Base-by-base conservation (phyloP, 1,140 invertebrate species). In the Philotrypesis tridentata region DNA sequence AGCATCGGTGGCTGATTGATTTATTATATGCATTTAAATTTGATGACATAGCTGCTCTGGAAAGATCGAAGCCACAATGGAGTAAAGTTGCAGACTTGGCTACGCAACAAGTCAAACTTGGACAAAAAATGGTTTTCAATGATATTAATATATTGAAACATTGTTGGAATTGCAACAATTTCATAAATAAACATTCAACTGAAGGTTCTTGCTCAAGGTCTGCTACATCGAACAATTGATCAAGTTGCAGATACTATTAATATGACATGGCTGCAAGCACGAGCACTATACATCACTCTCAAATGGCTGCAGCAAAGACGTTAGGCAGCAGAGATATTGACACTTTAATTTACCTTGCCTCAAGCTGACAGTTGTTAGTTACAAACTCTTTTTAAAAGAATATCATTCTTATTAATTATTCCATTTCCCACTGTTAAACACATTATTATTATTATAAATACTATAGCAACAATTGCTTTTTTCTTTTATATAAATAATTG, bases 41-140 rank as follows among this genome's bases (percentile, higher is more conserved):
- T 23, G 99, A 99, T 2, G 95, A 99, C 89, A 96, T 99, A 82
- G 93, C 93, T 43, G 95, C 95, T 82, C 98, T 99, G 89, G 96
- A 99, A 88, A 93, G 93, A 75, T 94, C 99, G 87, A 95, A 96
- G 88, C 94, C 95, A 0, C 93, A 95, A 85, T 99, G 96, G 97
- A 92, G 90, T n/a, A 93, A 93, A 87, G 96, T 98, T 84, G 95
- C 96, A n/a, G 98, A 99, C 92, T 92, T 99, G 17, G 94, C 95
- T n/a, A 94, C 95, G 0, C 95, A 97, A 86, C 97, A 99, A 89
- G 91, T 95, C 5, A 95, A 96, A 84, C 91, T 99, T 72, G 93
- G 96, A 65, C 96, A 98, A 89, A 99, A 99, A 91, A 98, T 99
- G n/a, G n/a, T n/a, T n/a, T n/a, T n/a, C n/a, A n/a, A n/a, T 82